phyloP scores from a whole-genome alignment of 2,113 vertebrate genomes.

The Phrynosoma blainvillii region DNA sequence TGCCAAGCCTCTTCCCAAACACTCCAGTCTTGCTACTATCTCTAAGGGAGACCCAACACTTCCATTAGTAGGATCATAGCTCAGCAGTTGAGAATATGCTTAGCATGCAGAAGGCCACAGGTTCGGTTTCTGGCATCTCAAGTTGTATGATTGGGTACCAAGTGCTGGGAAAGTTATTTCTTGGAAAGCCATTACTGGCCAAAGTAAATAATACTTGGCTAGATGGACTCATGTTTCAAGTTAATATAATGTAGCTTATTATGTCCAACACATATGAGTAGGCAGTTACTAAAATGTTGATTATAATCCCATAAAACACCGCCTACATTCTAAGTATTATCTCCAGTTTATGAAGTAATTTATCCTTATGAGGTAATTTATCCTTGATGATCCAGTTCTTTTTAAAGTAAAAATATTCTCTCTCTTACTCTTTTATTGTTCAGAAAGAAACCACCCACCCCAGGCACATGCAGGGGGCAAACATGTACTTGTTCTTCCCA shows the following conservation, averaged over 20 bases:
- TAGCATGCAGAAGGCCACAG: too few relatives aligned
- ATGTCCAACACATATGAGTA: neutral
- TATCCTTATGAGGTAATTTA: neutral
- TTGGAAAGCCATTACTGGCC: neutral
- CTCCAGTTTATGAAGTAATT: neutral
- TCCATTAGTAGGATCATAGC: too few relatives aligned
- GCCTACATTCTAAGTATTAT: neutral
- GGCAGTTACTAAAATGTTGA: too few relatives aligned
- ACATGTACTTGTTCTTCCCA: conserved; percentile 87
- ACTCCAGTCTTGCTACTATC: neutral
- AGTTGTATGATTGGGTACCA: too few relatives aligned
- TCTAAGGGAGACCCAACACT: neutral
- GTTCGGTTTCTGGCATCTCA: too few relatives aligned
- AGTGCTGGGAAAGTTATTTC: too few relatives aligned
- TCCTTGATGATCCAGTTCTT: neutral
- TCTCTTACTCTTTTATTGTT: conserved; percentile 60
- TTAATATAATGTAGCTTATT: neutral
- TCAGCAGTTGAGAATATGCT: too few relatives aligned
- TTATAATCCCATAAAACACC: too few relatives aligned
- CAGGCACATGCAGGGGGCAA: conserved; percentile 87
- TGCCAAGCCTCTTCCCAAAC: too few relatives aligned
- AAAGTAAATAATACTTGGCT: neutral
- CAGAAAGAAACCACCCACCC: conserved; percentile 81
- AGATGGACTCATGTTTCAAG: neutral
- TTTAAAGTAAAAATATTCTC: conserved; percentile 25